phyloP scores from a whole-genome alignment of 2,888 invertebrate species.

The Rugalucina vietnamica region DNA sequence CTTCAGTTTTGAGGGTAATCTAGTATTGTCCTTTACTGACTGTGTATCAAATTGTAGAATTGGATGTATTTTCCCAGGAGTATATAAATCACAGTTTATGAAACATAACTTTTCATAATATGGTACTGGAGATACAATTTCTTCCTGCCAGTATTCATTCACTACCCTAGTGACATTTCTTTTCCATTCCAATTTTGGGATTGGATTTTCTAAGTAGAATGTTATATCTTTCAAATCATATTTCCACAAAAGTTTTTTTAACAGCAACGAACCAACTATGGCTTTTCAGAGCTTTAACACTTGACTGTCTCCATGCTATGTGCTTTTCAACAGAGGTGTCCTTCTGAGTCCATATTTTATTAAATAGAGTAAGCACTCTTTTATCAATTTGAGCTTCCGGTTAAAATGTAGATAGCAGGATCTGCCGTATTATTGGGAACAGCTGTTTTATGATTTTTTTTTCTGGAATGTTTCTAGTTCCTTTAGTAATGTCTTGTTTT shows the following conservation, averaged over 20 bases:
- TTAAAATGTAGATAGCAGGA: constrained; percentile 23
- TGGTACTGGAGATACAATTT: background rate
- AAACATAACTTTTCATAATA: background rate
- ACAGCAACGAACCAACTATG: constrained; percentile 27
- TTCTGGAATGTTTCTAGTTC: constrained; percentile 30
- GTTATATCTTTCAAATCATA: constrained; percentile 10
- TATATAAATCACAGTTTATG: background rate
- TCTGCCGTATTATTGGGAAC: constrained; percentile 33
- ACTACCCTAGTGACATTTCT: background rate
- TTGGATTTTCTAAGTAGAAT: background rate
- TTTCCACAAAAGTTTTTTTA: background rate
- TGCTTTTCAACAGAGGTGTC: constrained; percentile 16
- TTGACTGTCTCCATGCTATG: background rate
- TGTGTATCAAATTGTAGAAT: background rate
- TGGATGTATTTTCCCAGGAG: background rate
- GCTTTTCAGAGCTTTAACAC: background rate
- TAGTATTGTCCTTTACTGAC: background rate
- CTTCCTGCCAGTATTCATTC: background rate
- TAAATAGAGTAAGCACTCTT: constrained; percentile 17
- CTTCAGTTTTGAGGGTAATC: background rate
- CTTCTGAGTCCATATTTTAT: constrained; percentile 24
- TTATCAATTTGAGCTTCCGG: constrained; percentile 40
- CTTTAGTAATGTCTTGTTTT: background rate
- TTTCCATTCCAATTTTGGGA: constrained; percentile 8
- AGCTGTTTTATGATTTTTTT: constrained; percentile 31